Evolutionary conservation across 2,888 invertebrate genomes (phyloP), one percentile per base, ranked within the genome.

Genomic region (Synanthedon formicaeformis): DNA sequence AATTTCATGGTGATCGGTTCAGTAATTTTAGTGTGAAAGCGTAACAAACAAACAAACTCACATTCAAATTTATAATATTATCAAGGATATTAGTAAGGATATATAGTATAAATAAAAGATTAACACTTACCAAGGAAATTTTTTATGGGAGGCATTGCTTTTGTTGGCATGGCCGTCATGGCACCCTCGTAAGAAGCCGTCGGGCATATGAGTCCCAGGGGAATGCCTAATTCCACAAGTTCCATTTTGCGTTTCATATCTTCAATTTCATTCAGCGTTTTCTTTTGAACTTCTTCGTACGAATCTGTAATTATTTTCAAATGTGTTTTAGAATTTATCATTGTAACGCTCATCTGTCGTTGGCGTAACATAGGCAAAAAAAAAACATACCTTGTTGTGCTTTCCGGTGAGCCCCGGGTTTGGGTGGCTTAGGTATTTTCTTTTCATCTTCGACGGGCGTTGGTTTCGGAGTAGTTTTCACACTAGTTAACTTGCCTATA

Each of bases 221-320:
- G 88, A 51, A 88, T 86, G 1, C 88, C 88, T 0, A 88, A 63
- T 5, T 88, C 87, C 0, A 83, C 80, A 13, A 88, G 61, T 55
- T 87, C 88, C 83, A 84, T 81, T 56, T 86, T 85, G 2, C 84
- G 73, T 51, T 87, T 87, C 85, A 88, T 86, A 3, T 81, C 83
- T 57, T 87, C 86, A 2, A 88, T 87, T 53, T 87, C 86, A 0
- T 73, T 66, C 0, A 81, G 63, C 0, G 82, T 87, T 14, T 75
- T 71, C 62, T 75, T 81, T 53, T 79, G 81, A 8, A 75, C 62
- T 4, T 75, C 76, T 1, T 69, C 67, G 57, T 86, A 75, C 0
- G 72, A 72, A 51, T 71, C 75, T 74, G 62, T 45, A 8, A 14
- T n/a, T 34, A 10, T 10, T 34, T 34, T 10, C 10, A 34, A 10